Evolutionary conservation across 2,113 vertebrate genomes (phyloP).

Genomic region (Tamias sibiricus): DNA sequence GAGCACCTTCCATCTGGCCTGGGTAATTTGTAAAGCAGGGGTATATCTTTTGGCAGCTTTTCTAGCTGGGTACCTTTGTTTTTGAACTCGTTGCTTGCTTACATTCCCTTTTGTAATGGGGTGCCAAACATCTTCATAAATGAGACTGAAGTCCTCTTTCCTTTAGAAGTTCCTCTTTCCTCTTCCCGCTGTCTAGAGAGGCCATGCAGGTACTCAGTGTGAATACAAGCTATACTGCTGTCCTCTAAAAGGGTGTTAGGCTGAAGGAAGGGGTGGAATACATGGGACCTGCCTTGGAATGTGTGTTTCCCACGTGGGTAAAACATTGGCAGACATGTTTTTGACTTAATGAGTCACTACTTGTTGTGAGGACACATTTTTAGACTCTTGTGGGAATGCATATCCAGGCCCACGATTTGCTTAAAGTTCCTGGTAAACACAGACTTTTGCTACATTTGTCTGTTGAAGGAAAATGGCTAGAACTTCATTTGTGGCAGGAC

Average conservation of each 20-base stretch:
- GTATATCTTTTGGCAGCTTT: neutral
- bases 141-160: neutral
- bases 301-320: neutral
- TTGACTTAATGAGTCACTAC: neutral
- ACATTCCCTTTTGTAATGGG: neutral
- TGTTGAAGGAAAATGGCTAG: conserved; percentile 15
- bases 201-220: fast-evolving
- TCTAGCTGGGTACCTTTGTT: neutral
- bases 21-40: neutral
- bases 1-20: neutral
- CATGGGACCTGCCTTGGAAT: fast-evolving
- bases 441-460: neutral
- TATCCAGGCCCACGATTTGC: neutral
- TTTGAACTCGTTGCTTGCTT: neutral
- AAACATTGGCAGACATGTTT: neutral
- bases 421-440: neutral
- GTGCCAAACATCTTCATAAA: neutral
- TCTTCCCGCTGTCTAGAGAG: neutral
- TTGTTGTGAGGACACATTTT: neutral
- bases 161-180: neutral
- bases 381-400: neutral
- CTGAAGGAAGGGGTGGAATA: neutral
- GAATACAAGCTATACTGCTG: fast-evolving
- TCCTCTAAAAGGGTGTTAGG: neutral
- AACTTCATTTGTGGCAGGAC: conserved; percentile 55